These are phyloP conservation scores for Dysmachus trigonus DNA, from an alignment of 2,888 invertebrate genomes.

Conservation along the genomic window DNA sequence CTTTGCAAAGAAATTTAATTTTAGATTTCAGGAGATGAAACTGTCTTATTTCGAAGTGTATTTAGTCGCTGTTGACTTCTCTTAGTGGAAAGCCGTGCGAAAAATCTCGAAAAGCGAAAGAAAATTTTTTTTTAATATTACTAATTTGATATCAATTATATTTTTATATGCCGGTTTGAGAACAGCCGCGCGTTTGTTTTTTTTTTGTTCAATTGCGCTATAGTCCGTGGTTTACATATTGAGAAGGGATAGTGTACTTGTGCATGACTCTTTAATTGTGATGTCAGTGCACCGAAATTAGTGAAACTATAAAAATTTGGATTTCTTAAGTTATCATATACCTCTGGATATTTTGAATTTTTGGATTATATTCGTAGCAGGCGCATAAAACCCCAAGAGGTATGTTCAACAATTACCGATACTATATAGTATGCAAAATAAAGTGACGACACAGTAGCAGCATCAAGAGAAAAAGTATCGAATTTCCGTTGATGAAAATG, in stretches of 20 bases:
- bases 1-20: slow-evolving; percentile 38
- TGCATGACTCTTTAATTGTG: neutral
- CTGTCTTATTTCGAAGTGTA: slow-evolving; percentile 37
- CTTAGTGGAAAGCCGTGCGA: slow-evolving; percentile 51
- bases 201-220: neutral
- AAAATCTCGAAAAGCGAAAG: slow-evolving; percentile 42
- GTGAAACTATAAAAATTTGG: neutral
- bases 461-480: neutral
- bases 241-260: neutral
- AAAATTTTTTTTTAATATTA: neutral
- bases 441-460: neutral
- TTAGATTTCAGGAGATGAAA: slow-evolving; percentile 25
- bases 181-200: slow-evolving; percentile 2
- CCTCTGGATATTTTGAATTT: neutral
- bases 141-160: neutral
- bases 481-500: slow-evolving; percentile 7
- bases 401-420: neutral
- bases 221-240: neutral
- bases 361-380: slow-evolving; percentile 8
- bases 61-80: slow-evolving; percentile 52
- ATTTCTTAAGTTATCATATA: neutral
- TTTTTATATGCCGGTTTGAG: neutral
- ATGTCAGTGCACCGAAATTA: neutral
- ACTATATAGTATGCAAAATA: neutral
- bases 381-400: neutral